Conservation (phyloP, 2,797 vertebrate genomes). For the Monodelphis domestica region DNA sequence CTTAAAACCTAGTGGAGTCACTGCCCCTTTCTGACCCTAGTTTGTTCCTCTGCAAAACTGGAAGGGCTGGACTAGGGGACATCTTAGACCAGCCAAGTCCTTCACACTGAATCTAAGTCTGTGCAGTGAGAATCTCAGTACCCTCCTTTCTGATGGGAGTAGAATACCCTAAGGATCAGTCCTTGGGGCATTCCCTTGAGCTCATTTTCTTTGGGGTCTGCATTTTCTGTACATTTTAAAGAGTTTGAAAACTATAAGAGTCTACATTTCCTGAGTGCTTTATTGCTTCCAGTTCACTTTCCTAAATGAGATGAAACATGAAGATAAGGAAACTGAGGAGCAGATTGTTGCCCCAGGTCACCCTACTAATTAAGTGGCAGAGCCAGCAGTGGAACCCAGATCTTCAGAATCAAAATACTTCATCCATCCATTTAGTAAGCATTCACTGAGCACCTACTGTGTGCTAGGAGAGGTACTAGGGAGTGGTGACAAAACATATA, state of each 20-base stretch:
- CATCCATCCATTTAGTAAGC: neutral
- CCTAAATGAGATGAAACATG: neutral
- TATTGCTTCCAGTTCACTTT: neutral
- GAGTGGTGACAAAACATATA: neutral
- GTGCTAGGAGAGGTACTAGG: neutral
- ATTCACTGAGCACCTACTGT: neutral
- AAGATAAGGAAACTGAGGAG: neutral
- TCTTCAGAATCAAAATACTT: neutral
- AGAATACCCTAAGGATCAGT: neutral
- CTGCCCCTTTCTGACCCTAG: neutral
- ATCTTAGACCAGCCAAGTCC: neutral
- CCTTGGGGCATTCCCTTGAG: neutral
- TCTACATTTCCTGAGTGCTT: neutral
- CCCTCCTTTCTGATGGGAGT: neutral
- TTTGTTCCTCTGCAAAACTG: neutral
- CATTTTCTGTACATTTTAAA: neutral
- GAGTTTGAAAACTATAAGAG: neutral
- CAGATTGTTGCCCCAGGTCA: neutral
- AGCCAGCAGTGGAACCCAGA: neutral
- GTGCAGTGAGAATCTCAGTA: neutral
- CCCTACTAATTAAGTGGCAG: neutral
- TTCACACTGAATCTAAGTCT: neutral
- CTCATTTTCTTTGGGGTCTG: neutral
- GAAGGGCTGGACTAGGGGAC: neutral
- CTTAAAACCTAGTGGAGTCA: neutral